These are phyloP conservation scores for Ataeniobius toweri DNA, from an alignment of 2,797 vertebrate genomes.

Conservation along the genomic window DNA sequence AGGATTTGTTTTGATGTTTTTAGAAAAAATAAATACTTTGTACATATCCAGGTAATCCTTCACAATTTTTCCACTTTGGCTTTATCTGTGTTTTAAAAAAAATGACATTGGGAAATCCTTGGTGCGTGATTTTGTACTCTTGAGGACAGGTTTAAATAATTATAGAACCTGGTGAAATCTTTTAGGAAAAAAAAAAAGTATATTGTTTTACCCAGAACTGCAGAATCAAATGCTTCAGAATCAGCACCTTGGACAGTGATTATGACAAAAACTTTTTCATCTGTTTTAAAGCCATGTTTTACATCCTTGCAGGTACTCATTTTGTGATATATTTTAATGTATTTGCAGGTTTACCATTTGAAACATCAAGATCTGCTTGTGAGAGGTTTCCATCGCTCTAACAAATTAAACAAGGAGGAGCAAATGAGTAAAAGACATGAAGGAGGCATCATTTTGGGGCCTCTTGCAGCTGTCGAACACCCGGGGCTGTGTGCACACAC, in stretches of 20 bases:
- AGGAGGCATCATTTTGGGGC: slow-evolving; percentile 45
- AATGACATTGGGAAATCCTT: too few relatives aligned
- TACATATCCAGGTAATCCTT: too few relatives aligned
- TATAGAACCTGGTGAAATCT: too few relatives aligned
- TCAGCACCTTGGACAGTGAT: slow-evolving; percentile 31
- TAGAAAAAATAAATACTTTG: too few relatives aligned
- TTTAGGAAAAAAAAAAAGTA: too few relatives aligned
- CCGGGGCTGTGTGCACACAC: slow-evolving; percentile 43
- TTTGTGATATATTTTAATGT: not conserved
- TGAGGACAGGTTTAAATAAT: too few relatives aligned
- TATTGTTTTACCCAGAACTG: too few relatives aligned
- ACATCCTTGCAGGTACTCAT: not conserved
- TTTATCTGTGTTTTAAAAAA: too few relatives aligned
- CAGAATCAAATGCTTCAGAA: not conserved
- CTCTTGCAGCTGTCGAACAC: slow-evolving; percentile 61
- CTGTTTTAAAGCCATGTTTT: not conserved
- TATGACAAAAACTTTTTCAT: not conserved
- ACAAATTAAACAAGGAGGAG: slow-evolving; percentile 1
- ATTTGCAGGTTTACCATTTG: slow-evolving; percentile 1
- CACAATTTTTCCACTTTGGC: too few relatives aligned
- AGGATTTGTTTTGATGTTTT: too few relatives aligned
- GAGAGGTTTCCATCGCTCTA: slow-evolving; percentile 9
- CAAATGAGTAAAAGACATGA: slow-evolving; percentile 13
- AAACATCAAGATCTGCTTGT: not conserved
- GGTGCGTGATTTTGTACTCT: too few relatives aligned